phyloP scores from a whole-genome alignment of 2,888 invertebrate genomes.

The Amblyjoppa proteus region DNA sequence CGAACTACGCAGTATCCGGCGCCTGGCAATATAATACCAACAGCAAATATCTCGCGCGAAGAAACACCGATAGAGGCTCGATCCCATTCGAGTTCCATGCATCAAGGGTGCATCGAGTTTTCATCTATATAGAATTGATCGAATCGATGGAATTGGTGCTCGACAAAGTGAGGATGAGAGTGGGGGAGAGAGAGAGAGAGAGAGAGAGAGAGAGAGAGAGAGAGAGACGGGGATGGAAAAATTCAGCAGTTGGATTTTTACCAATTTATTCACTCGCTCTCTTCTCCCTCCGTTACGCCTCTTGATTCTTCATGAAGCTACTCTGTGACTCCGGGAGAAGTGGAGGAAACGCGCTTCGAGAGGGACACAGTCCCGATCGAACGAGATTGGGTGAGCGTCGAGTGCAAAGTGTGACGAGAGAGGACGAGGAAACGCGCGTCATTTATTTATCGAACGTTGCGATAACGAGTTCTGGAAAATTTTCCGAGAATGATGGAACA shows the following conservation, averaged over 20 bases:
- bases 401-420: slow-evolving; percentile 27
- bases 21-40: neutral
- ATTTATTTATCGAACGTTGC: slow-evolving; percentile 19
- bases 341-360: slow-evolving; percentile 9
- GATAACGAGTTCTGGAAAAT: slow-evolving; percentile 13
- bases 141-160: slow-evolving; percentile 6
- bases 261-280: slow-evolving; percentile 32
- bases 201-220: neutral
- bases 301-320: slow-evolving; percentile 26
- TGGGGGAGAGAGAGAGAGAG: too few relatives aligned
- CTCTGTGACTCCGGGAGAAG: neutral
- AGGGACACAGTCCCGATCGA: slow-evolving; percentile 9
- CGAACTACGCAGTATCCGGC: slow-evolving; percentile 1
- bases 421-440: slow-evolving; percentile 8
- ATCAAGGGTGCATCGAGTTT: neutral
- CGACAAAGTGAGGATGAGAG: neutral
- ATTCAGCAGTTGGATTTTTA: slow-evolving; percentile 31
- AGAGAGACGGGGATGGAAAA: neutral
- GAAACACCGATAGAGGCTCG: neutral
- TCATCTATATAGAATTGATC: slow-evolving; percentile 14
- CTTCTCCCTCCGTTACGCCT: slow-evolving; percentile 10
- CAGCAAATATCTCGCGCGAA: neutral
- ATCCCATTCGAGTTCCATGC: slow-evolving; percentile 3
- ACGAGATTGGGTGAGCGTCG: slow-evolving; percentile 39
- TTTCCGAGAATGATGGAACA: slow-evolving; percentile 9